Conservation (phyloP, 2,888 invertebrate species). For the Pristionchus mayeri region DNA sequence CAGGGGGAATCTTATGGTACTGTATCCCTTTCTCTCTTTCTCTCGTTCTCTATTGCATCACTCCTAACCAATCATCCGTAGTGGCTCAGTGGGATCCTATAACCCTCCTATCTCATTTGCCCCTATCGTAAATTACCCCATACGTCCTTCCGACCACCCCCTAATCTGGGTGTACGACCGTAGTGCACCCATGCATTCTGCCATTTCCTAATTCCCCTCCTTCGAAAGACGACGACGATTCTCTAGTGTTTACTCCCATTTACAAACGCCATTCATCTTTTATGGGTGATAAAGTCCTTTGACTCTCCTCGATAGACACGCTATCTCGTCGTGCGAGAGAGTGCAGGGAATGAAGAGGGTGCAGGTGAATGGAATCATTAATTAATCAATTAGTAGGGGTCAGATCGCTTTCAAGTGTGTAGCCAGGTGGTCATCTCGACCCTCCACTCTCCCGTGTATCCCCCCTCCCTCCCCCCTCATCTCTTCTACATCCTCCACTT, state of each 20-base stretch:
- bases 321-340: not conserved
- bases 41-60: not conserved
- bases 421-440: constrained; percentile 17
- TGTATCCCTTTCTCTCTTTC: too few relatives aligned
- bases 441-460: not conserved
- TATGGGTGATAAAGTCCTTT: constrained; percentile 29
- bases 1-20: constrained; percentile 20
- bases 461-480: constrained; percentile 10
- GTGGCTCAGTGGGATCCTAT: constrained; percentile 22
- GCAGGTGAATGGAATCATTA: not conserved
- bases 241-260: constrained; percentile 6
- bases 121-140: constrained; percentile 40
- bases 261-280: not conserved
- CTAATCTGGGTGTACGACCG: constrained; percentile 19
- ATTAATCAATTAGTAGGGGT: constrained; percentile 23
- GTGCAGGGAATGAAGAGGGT: not conserved
- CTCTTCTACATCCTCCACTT: not conserved
- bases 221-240: constrained; percentile 20
- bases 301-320: not conserved
- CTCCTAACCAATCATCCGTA: not conserved
- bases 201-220: constrained; percentile 8
- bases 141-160: constrained; percentile 39
- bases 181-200: constrained; percentile 18
- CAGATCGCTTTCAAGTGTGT: not conserved
- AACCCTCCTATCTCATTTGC: constrained; percentile 5